Conservation (phyloP, 2,888 invertebrate species). For the Drosophila koepferae region DNA sequence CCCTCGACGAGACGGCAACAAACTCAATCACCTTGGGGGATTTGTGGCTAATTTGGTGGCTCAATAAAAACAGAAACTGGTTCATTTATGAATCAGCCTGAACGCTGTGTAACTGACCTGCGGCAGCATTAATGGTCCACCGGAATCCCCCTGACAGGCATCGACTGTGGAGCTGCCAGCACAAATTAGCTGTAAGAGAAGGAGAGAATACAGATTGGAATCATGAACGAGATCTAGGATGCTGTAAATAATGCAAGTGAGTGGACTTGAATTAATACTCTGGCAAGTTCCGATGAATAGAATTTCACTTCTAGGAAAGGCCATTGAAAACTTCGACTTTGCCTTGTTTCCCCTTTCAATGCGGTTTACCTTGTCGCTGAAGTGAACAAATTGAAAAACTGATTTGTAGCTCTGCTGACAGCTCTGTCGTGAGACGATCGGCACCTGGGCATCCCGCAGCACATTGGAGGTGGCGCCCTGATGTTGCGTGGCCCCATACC, state of each 20-base stretch:
- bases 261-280: too few relatives aligned
- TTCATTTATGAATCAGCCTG: conserved; percentile 48
- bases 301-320: not conserved
- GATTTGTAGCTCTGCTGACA: conserved; percentile 85
- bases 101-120: conserved; percentile 73
- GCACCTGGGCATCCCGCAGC: conserved; percentile 86
- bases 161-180: conserved; percentile 83
- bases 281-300: too few relatives aligned
- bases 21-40: conserved; percentile 61
- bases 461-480: conserved; percentile 82
- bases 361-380: conserved; percentile 72
- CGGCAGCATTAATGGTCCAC: conserved; percentile 85
- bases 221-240: not conserved
- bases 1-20: not conserved
- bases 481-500: conserved; percentile 91
- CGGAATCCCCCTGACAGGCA: conserved; percentile 85
- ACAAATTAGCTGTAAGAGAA: conserved; percentile 81
- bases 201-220: conserved; percentile 8
- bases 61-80: conserved; percentile 53
- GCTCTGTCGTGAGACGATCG: conserved; percentile 82
- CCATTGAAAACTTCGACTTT: not conserved
- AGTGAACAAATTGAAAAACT: conserved; percentile 73
- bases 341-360: not conserved
- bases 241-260: not conserved
- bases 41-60: conserved; percentile 7